Base-by-base conservation (phyloP, 2,113 vertebrate genomes). In the Strigops habroptila region DNA sequence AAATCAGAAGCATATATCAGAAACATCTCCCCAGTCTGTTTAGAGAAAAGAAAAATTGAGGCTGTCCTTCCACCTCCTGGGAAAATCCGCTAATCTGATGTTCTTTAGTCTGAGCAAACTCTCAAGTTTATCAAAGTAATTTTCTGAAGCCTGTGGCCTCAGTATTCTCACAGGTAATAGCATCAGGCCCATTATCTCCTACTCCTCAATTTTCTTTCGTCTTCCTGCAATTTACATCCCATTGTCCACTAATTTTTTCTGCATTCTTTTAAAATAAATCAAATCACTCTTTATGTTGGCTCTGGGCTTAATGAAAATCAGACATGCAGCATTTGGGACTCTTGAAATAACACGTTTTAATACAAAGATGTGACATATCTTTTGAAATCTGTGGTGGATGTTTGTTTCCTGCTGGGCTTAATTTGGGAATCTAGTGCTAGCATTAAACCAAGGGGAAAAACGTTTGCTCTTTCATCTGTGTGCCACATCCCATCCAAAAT, bases 181-280 rank as follows among this genome's bases (percentile, higher is more conserved):
- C 60, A 70, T 74, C 73, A 83, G 63, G 24, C 63, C 80, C 86
- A 89, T 96, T 97, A 95, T 96, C 90, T 97, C 82, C 83, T 96
- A 43, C 41, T 96, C 95, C 60, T 96, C 92, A 96, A 95, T 97
- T 98, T 97, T 97, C 90, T 86, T 96, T 88, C 85, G 90, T 59
- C 90, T 98, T 97, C 94, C 91, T 97, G 96, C 93, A 97, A 96
- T 98, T 97, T 97, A 80, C 90, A 96, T 95, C 69, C 78, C 63
- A 86, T 95, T 96, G 96, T 93, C 94, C 90, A 85, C 71, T 97
- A 95, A 97, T 96, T 97, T 94, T 96, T 94, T 93, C 90, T 90
- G 49, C 11, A 4, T 96, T 97, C 82, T 95, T 97, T 97, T 83
- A 76, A 97, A 96, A 91, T 91, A 93, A 96, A 91, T 94, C 88